These are phyloP conservation scores for Philopedon plagiatum DNA, from an alignment of 2,888 invertebrate species.

Conservation along the genomic window DNA sequence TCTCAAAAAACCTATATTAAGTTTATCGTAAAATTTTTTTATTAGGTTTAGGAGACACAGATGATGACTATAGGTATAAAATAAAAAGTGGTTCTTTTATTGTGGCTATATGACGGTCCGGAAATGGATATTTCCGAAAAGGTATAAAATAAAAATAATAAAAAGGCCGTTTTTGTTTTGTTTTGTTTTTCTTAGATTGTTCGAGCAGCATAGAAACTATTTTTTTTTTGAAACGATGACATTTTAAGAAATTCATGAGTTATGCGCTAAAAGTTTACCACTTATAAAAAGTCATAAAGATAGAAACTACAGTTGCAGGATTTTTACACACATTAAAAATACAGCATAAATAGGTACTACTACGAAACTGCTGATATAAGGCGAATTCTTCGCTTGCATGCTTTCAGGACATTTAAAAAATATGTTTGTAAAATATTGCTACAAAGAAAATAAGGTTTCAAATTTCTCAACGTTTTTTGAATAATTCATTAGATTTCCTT, in stretches of 20 bases:
- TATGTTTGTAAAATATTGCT: too few species aligned
- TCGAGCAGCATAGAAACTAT: neutral
- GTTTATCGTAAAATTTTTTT: conserved; percentile 25
- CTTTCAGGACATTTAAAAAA: too few species aligned
- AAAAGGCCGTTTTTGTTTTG: neutral
- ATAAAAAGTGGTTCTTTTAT: conserved; percentile 1
- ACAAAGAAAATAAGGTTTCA: too few species aligned
- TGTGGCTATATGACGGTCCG: conserved; percentile 1
- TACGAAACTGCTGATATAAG: too few species aligned
- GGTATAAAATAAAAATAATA: neutral
- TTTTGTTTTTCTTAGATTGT: neutral
- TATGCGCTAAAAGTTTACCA: too few species aligned
- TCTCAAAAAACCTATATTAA: conserved; percentile 21
- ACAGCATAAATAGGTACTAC: too few species aligned
- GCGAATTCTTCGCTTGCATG: too few species aligned
- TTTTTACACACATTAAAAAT: too few species aligned
- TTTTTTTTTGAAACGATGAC: neutral
- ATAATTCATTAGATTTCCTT: too few species aligned
- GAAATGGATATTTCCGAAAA: neutral
- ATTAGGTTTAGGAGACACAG: neutral
- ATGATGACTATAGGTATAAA: conserved; percentile 11
- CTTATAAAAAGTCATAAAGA: too few species aligned
- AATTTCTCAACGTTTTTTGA: too few species aligned
- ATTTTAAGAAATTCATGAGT: neutral
- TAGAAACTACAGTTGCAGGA: too few species aligned